Conservation (phyloP, 2,888 invertebrate genomes). For the Pherbina coryleti region DNA sequence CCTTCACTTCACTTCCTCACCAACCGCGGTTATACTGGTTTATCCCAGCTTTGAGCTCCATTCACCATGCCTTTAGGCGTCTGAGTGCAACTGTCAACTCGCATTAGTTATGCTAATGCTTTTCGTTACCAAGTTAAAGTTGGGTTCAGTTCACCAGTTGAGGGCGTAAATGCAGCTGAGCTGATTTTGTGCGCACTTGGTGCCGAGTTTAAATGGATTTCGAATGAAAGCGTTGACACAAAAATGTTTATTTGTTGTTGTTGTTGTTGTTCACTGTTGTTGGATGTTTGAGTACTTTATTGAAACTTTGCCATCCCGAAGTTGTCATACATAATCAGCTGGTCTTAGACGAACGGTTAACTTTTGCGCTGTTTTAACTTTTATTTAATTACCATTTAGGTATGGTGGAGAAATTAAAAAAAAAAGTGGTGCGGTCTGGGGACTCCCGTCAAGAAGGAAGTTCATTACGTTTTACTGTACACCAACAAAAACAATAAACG, state of each 20-base stretch:
- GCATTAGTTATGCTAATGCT: conserved; percentile 34
- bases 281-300: too few relatives aligned
- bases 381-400: too few relatives aligned
- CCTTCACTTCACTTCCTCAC: neutral
- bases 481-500: too few relatives aligned
- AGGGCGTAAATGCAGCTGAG: neutral
- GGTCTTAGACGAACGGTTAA: too few relatives aligned
- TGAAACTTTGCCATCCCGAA: too few relatives aligned
- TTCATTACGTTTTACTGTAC: too few relatives aligned
- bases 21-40: neutral
- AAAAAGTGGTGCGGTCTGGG: too few relatives aligned
- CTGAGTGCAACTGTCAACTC: conserved; percentile 33
- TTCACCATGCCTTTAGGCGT: neutral
- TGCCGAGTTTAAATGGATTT: conserved; percentile 13
- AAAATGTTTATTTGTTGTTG: neutral
- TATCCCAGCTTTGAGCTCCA: neutral
- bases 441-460: too few relatives aligned
- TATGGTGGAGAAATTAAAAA: too few relatives aligned
- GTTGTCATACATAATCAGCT: too few relatives aligned
- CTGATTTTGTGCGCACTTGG: neutral
- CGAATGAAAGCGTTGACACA: neutral
- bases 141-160: neutral
- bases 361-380: too few relatives aligned
- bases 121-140: conserved; percentile 14
- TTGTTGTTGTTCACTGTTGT: neutral